A percentile compares a stretch with the other conserved stretches of the same genome.
Conservation (phyloP, 2,797 vertebrate genomes). For the Acanthornis magna region DNA sequence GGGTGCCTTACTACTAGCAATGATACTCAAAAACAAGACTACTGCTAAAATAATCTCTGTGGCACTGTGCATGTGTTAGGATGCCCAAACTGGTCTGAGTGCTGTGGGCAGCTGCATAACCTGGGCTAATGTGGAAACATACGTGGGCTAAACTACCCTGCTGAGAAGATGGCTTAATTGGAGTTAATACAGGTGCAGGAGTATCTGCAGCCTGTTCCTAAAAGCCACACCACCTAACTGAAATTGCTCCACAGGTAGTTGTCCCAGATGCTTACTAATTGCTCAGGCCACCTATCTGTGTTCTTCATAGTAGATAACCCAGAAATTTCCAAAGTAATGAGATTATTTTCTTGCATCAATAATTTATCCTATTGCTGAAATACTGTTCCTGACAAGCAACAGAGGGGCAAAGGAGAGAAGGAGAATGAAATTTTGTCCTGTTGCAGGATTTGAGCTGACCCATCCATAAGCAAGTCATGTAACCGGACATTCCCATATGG, state of each 20-base stretch:
- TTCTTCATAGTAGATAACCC: not conserved
- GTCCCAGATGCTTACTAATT: not conserved
- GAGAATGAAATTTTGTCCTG: not conserved
- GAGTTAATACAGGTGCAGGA: not conserved
- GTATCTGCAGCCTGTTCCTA: not conserved
- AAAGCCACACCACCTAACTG: not conserved
- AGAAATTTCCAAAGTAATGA: not conserved
- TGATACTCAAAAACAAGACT: not conserved
- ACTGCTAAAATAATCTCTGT: not conserved
- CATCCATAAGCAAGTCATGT: not conserved
- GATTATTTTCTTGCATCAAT: not conserved
- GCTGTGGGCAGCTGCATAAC: not conserved
- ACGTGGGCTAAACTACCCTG: not conserved
- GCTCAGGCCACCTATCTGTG: not conserved
- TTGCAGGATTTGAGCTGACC: not conserved
- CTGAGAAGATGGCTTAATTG: not conserved
- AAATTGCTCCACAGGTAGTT: not conserved
- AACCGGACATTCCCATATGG: not conserved
- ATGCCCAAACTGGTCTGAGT: not conserved
- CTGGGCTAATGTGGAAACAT: not conserved
- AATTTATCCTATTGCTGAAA: not conserved
- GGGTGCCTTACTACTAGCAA: not conserved
- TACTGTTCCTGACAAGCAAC: not conserved
- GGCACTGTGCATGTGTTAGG: not conserved
- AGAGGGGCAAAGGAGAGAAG: not conserved